These are phyloP conservation scores for Magallana ariakensis DNA, from an alignment of 1,140 invertebrate species.

Conservation along the genomic window DNA sequence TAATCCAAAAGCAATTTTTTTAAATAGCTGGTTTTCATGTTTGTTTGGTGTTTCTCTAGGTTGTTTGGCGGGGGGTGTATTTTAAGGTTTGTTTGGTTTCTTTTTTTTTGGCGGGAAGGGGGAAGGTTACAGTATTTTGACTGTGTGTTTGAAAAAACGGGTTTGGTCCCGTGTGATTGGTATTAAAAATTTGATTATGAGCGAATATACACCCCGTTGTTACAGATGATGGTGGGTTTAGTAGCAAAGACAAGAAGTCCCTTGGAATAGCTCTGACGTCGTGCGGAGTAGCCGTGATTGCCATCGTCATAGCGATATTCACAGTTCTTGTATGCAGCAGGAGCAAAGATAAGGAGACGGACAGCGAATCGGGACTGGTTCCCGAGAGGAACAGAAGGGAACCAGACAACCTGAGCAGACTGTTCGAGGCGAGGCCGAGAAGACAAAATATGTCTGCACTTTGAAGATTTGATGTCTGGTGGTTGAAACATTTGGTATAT, in stretches of 20 bases:
- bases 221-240: conserved; percentile 8
- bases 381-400: not conserved
- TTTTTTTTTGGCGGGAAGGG: too few relatives aligned
- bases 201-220: not conserved
- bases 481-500: too few relatives aligned
- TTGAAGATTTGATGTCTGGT: not conserved
- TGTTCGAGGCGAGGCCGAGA: not conserved
- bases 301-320: not conserved
- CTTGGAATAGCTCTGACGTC: not conserved
- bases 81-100: too few relatives aligned
- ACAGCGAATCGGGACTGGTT: not conserved
- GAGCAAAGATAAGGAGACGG: not conserved
- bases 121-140: too few relatives aligned
- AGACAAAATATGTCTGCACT: not conserved
- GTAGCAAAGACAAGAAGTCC: not conserved
- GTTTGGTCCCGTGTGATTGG: too few relatives aligned
- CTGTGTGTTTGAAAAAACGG: too few relatives aligned
- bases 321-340: not conserved
- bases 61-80: too few relatives aligned
- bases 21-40: too few relatives aligned
- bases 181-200: too few relatives aligned
- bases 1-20: too few relatives aligned
- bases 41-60: too few relatives aligned
- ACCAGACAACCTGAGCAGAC: not conserved
- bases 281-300: not conserved